Base-by-base conservation (phyloP, 2,888 invertebrate species). In the Spodoptera picta region DNA sequence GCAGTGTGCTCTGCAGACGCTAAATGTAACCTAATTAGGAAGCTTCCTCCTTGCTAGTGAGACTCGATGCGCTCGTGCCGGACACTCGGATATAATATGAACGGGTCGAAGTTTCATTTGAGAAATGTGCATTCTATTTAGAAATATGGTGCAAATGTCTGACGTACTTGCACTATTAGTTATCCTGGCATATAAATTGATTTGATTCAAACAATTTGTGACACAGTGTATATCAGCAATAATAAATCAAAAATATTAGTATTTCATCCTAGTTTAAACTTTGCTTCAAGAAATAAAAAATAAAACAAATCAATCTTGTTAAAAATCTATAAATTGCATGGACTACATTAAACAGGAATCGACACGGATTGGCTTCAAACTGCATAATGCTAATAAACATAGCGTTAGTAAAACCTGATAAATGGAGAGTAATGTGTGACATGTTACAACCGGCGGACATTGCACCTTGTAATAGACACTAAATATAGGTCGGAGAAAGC, bases 401-500 rank as follows among this genome's bases (percentile, higher is more conserved):
- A 36, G 36, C 6, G 36, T 36, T 36, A 7, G 36, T 36, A 5
- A 36, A 36, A 41, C 45, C 48, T 42, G 41, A 68, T 62, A 36
- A 60, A 50, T 23, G 44, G 42, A 45, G 56, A 23, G 49, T 47
- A 65, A 68, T 68, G 62, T 68, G 63, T 72, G 68, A 65, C 59
- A 72, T 69, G 68, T 67, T 67, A 64, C 55, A 54, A 65, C 73
- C 52, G 66, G 66, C 77, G 76, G 81, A 76, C 79, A 80, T 81
- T 79, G 75, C 75, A 79, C 75, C 77, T 80, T 83, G 83, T 86
- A 87, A 87, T 86, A 85, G 79, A 84, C 79, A 81, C 79, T 89
- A 90, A 84, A 89, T 89, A 90, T 91, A 90, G 88, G 85, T 80
- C 85, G 79, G 87, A 87, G 90, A 89, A 89, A 90, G 87, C 82